Base-by-base conservation (phyloP, 2,797 vertebrate genomes). In the Tenualosa ilisha region DNA sequence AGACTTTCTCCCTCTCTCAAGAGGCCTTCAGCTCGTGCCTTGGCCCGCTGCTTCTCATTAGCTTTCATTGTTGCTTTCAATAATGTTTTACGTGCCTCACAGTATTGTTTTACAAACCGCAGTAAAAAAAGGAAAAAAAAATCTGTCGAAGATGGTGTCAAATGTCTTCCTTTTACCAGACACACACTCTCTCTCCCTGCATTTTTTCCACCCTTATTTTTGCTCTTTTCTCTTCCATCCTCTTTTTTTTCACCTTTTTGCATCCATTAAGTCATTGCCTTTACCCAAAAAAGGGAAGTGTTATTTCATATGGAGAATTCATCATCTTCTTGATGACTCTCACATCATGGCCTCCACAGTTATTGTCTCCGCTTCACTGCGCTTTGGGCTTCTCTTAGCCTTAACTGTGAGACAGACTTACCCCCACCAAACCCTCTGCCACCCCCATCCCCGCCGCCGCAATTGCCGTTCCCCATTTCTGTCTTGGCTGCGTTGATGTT, bases 11-110 rank as follows among this genome's bases (percentile, higher is more conserved):
- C n/a, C n/a, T 75, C 4, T 43, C 68, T 75, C 31, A 15, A 20
- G 68, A 75, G 68, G 37, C 68, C 31, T 37, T 40, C 17, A 13
- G 17, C 68, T 72, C 12, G 26, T 72, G 65, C 31, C 26, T 72
- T 17, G 56, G 26, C 2, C 31, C 68, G 15, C 87, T 88, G 83
- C 88, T 90, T 88, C 89, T 92, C 91, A 93, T 92, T 88, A 92
- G 89, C 89, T 82, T 88, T 20, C 59, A n/a, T 85, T 87, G 90
- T 89, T 86, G 88, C 90, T 86, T 91, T 88, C 88, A 91, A 90
- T 88, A 86, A 75, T 3, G 37, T 75, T 75, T 75, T 75, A 75
- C 31, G 68, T 43, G 68, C 68, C 68, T 75, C 68, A 37, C 87
- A 90, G 88, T 88, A 72, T 56, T 87, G 87, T 81, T 26, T 43